phyloP scores from a whole-genome alignment of 2,113 vertebrate genomes.

The Aythya baeri region DNA sequence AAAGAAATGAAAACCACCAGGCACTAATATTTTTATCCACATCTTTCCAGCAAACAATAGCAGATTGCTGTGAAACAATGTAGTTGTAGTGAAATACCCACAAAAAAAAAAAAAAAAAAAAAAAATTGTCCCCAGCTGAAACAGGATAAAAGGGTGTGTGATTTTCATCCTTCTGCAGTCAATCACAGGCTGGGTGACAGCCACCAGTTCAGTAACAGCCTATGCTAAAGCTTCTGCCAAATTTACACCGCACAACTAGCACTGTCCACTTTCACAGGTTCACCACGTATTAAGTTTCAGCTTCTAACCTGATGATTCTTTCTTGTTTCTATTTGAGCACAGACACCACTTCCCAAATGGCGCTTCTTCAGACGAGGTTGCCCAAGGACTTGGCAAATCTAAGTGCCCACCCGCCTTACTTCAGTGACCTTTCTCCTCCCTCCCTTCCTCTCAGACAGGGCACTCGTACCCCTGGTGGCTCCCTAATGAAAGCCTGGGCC shows the following conservation, averaged over 20 bases:
- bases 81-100: background rate
- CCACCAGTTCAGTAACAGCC: background rate
- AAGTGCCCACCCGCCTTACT: rapidly evolving
- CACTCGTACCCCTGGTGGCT: background rate
- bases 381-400: background rate
- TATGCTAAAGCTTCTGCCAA: background rate
- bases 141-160: background rate
- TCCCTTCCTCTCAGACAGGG: background rate
- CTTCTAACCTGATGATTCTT: background rate
- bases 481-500: background rate
- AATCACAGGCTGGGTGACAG: background rate
- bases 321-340: rapidly evolving
- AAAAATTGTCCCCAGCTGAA: background rate
- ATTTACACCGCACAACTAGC: rapidly evolving
- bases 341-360: background rate
- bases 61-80: background rate
- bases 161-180: background rate
- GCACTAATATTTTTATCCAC: background rate
- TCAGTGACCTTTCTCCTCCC: background rate
- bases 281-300: background rate
- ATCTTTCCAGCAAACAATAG: background rate
- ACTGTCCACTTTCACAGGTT: background rate
- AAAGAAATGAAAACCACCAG: background rate
- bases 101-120: too few species aligned
- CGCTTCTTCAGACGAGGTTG: background rate